Conservation (phyloP, 2,113 vertebrate genomes). For the Rafetus swinhoei region DNA sequence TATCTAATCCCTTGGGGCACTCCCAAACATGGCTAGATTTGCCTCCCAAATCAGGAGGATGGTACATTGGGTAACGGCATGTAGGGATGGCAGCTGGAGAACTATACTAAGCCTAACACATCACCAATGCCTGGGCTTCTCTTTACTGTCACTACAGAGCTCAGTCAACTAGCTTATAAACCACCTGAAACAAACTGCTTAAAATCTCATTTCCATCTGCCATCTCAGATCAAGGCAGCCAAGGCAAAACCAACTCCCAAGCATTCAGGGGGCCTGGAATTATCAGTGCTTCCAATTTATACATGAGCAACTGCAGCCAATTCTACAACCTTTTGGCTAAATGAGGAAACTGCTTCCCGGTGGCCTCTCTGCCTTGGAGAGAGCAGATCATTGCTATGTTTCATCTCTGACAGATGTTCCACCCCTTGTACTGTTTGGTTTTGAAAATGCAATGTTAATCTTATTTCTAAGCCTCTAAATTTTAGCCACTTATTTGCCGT, state of each 20-base stretch:
- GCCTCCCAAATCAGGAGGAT: constrained; percentile 37
- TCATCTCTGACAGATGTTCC: constrained; percentile 23
- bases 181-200: background rate
- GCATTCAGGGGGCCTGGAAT: constrained; percentile 7
- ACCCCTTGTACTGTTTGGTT: background rate
- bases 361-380: background rate
- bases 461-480: background rate
- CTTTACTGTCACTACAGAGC: background rate
- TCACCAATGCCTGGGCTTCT: background rate
- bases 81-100: background rate
- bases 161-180: background rate
- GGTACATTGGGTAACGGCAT: background rate
- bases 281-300: background rate
- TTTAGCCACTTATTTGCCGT: constrained; percentile 23
- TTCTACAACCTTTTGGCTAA: background rate
- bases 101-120: background rate
- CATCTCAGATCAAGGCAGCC: background rate
- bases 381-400: background rate
- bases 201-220: background rate
- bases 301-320: constrained; percentile 13
- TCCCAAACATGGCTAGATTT: constrained; percentile 35
- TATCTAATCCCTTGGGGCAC: background rate
- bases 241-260: background rate
- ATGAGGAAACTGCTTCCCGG: background rate
- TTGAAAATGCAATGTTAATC: constrained; percentile 32